A percentile compares a stretch with the other conserved stretches of the same genome.
Evolutionary conservation across 2,113 vertebrate species (phyloP).

Genomic region (Camelus bactrianus): DNA sequence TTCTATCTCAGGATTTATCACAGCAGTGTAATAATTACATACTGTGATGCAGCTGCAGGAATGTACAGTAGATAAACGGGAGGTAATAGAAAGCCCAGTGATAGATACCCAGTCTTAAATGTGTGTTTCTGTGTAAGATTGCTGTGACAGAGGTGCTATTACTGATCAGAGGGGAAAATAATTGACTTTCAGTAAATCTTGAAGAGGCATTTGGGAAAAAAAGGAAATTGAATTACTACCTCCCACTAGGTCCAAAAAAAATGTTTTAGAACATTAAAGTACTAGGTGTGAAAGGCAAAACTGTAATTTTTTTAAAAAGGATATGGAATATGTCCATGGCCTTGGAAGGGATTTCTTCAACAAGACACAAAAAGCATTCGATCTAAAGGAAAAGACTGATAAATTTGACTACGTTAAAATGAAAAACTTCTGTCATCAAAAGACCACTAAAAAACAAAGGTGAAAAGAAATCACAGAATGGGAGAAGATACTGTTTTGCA

Average conservation of each 20-base stretch:
- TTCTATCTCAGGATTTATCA: not conserved
- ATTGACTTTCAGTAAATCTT: not conserved
- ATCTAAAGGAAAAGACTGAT: not conserved
- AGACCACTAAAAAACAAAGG: not conserved
- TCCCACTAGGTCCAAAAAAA: not conserved
- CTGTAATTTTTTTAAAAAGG: not conserved
- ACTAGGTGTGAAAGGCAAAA: not conserved
- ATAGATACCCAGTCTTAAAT: not conserved
- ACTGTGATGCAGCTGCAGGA: not conserved
- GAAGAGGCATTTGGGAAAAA: not conserved
- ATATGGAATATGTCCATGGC: not conserved
- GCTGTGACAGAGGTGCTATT: not conserved
- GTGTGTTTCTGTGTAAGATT: not conserved
- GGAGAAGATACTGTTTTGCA: not conserved
- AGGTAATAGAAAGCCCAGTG: not conserved
- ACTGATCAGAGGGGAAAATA: not conserved
- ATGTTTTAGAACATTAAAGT: not conserved
- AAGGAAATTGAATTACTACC: not conserved
- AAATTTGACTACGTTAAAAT: constrained; percentile 38
- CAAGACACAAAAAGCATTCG: not conserved
- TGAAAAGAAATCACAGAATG: not conserved
- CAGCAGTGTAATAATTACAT: not conserved
- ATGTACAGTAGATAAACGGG: not conserved
- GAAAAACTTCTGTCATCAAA: constrained; percentile 57
- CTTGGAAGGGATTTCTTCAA: constrained; percentile 34